These are phyloP conservation scores for Agelas oroides DNA, from an alignment of 37 sponge, comb jelly and placozoan genomes.

Conservation along the genomic window DNA sequence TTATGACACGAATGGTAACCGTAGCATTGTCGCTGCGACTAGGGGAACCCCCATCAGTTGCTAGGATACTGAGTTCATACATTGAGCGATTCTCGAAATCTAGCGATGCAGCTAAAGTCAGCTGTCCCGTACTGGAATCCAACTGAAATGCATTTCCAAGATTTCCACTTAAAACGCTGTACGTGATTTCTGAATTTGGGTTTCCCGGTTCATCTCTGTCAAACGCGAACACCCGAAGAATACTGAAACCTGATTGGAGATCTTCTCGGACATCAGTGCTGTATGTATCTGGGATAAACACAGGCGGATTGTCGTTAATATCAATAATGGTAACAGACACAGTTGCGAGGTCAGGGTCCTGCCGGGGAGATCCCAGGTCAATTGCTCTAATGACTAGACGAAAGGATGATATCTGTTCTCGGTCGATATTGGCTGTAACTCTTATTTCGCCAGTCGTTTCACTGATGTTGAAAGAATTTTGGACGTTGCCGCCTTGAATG, in stretches of 20 bases:
- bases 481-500: constrained; percentile 48
- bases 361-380: constrained; percentile 27
- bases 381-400: constrained; percentile 36
- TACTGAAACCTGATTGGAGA: background rate
- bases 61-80: constrained; percentile 42
- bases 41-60: constrained; percentile 53
- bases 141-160: constrained; percentile 5
- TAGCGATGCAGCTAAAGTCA: background rate
- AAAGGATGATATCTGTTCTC: constrained; percentile 21
- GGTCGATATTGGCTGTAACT: constrained; percentile 41
- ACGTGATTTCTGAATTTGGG: constrained; percentile 56
- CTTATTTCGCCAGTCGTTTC: constrained; percentile 15
- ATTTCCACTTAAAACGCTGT: constrained; percentile 34
- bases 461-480: constrained; percentile 35
- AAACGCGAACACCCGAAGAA: constrained; percentile 53
- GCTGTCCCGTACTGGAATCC: constrained; percentile 4
- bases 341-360: background rate
- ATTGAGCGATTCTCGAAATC: constrained; percentile 46
- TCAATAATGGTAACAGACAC: constrained; percentile 67
- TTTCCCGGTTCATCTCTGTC: constrained; percentile 61
- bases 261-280: constrained; percentile 41
- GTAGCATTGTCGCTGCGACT: constrained; percentile 21
- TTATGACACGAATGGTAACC: constrained; percentile 44
- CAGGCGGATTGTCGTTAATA: constrained; percentile 85
- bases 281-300: constrained; percentile 52